Percentiles rank a stretch among this genome's conserved stretches.
Conservation (phyloP, 2,113 vertebrate species). For the Gadus macrocephalus region DNA sequence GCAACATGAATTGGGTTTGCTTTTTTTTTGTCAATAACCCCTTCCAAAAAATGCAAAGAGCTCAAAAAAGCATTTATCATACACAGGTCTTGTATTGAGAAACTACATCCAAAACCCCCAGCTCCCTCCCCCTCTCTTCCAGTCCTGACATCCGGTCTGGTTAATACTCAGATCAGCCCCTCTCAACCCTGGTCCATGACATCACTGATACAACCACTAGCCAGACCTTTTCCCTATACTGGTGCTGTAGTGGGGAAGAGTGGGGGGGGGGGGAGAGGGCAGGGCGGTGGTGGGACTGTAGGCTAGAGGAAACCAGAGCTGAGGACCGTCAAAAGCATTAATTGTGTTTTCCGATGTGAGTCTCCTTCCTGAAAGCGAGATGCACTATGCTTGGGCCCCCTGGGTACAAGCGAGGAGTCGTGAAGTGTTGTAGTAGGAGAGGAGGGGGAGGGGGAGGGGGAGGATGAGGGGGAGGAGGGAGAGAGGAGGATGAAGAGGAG, state of each 20-base stretch:
- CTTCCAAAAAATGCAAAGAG: too few species aligned
- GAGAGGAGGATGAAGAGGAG: too few species aligned
- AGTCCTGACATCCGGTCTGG: too few species aligned
- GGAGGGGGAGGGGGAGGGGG: conserved; percentile 17
- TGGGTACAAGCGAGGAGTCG: background rate
- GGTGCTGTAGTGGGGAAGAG: background rate
- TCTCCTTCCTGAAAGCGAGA: conserved; percentile 54
- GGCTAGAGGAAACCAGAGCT: conserved; percentile 41
- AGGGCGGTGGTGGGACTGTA: background rate
- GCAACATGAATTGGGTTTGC: too few species aligned
- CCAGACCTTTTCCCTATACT: background rate
- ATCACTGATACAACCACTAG: too few species aligned
- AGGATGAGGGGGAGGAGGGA: too few species aligned
- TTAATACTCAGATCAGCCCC: background rate
- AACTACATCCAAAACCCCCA: too few species aligned
- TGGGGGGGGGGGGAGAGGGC: background rate
- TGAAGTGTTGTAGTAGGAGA: conserved; percentile 25
- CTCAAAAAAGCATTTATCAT: background rate
- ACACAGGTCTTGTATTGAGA: too few species aligned
- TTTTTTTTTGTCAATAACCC: too few species aligned
- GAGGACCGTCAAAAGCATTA: conserved; percentile 33
- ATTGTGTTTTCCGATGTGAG: conserved; percentile 41
- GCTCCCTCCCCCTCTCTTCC: too few species aligned
- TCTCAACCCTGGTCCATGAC: background rate
- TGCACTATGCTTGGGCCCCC: conserved; percentile 31